Evolutionary conservation across 2,888 invertebrate species (phyloP).

Genomic region (Cerastis rubricosa): DNA sequence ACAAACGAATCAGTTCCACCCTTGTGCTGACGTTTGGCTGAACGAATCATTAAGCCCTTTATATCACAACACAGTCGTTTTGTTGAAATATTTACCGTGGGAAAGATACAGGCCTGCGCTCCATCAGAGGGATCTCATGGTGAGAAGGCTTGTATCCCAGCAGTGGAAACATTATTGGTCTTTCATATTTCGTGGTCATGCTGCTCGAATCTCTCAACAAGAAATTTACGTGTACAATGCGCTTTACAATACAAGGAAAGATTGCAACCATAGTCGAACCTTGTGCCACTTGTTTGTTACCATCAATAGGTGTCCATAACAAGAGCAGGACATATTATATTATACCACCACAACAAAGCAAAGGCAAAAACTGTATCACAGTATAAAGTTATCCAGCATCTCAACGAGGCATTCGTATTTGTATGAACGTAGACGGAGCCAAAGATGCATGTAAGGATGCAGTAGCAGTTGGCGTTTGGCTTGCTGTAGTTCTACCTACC

Average conservation of each 20-base stretch:
- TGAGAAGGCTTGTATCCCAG: too few relatives aligned
- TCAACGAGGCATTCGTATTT: background rate
- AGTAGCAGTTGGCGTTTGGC: background rate
- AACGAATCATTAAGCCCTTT: slow-evolving; percentile 60
- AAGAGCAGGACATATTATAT: slow-evolving; percentile 40
- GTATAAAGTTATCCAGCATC: background rate
- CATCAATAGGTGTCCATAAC: slow-evolving; percentile 44
- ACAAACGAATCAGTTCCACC: slow-evolving; percentile 49
- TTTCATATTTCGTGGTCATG: too few relatives aligned
- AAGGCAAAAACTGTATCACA: slow-evolving; percentile 51
- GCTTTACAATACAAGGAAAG: slow-evolving; percentile 27
- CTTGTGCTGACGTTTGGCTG: slow-evolving; percentile 42
- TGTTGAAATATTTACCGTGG: slow-evolving; percentile 42
- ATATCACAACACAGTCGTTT: slow-evolving; percentile 1
- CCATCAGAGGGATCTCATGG: too few relatives aligned
- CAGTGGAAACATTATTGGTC: too few relatives aligned
- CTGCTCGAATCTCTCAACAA: too few relatives aligned
- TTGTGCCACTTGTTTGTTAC: slow-evolving; percentile 30
- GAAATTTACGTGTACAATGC: slow-evolving; percentile 1
- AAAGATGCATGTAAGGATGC: background rate
- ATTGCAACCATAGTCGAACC: slow-evolving; percentile 25
- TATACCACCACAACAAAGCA: slow-evolving; percentile 47
- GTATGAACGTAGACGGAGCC: background rate
- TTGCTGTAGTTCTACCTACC: background rate
- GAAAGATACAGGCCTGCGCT: too few relatives aligned